A percentile compares a stretch with the other conserved stretches of the same genome.
These are phyloP conservation scores for Halocynthia aurantium DNA, from an alignment of 23 tunicate species.

Conservation along the genomic window DNA sequence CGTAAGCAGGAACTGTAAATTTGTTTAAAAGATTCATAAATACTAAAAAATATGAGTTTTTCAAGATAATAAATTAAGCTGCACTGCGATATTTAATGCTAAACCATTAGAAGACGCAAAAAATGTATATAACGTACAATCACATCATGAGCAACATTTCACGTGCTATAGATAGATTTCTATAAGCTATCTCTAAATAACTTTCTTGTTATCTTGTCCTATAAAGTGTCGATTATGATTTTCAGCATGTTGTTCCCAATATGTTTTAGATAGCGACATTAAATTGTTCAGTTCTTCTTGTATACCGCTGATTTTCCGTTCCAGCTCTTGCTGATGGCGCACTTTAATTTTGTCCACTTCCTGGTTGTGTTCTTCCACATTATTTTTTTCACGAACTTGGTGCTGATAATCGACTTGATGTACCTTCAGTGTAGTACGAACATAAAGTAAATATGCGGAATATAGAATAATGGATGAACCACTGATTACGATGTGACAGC, in stretches of 20 bases:
- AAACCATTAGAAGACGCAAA: no score
- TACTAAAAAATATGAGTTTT: background rate
- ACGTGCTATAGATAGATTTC: no score
- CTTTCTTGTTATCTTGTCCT: no score
- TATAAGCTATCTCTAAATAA: no score
- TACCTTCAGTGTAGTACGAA: constrained; percentile 25
- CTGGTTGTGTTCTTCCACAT: constrained; percentile 52
- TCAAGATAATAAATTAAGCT: background rate
- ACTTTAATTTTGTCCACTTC: constrained; percentile 60
- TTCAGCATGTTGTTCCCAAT: constrained; percentile 84
- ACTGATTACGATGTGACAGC: no score
- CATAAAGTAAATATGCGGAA: background rate
- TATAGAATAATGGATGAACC: background rate
- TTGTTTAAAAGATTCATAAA: no score
- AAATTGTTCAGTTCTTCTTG: constrained; percentile 66
- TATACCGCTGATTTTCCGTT: constrained; percentile 44
- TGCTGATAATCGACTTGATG: constrained; percentile 55
- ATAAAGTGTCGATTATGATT: constrained; percentile 24
- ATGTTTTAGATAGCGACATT: constrained; percentile 43
- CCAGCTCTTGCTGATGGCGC: constrained; percentile 69
- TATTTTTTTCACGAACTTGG: constrained; percentile 33
- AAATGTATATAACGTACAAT: no score
- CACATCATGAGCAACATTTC: no score
- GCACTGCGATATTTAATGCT: no score
- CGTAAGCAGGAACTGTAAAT: no score